Conservation (phyloP, 1,140 invertebrate species). For the Apis florea region DNA sequence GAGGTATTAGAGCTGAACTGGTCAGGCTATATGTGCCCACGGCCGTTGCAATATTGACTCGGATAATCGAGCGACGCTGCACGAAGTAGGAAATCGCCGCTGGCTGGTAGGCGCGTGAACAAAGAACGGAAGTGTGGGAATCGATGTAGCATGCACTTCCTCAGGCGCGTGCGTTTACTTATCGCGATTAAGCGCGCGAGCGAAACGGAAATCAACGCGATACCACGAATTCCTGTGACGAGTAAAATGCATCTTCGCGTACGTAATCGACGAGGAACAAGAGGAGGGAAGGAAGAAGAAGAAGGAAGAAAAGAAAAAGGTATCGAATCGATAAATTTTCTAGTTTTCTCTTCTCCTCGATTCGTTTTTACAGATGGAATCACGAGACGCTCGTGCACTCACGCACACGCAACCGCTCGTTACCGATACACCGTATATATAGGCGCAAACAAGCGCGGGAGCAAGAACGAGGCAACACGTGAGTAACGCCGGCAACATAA, state of each 20-base stretch:
- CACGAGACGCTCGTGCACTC: not conserved
- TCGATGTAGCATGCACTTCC: slow-evolving; percentile 57
- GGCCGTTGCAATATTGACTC: slow-evolving; percentile 17
- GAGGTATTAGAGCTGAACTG: not conserved
- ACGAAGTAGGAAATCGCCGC: slow-evolving; percentile 39
- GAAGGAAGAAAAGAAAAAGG: too few species aligned
- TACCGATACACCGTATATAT: not conserved
- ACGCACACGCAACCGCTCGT: not conserved
- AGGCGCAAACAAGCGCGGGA: slow-evolving; percentile 24
- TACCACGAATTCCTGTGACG: not conserved
- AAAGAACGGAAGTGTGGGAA: slow-evolving; percentile 59
- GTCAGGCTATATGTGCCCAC: not conserved
- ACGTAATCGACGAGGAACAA: too few species aligned
- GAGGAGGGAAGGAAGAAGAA: too few species aligned
- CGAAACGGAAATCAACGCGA: slow-evolving; percentile 69
- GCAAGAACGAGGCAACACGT: slow-evolving; percentile 48
- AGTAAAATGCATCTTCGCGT: not conserved
- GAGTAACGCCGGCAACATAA: slow-evolving; percentile 71
- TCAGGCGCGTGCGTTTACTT: slow-evolving; percentile 42
- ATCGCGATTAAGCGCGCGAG: slow-evolving; percentile 49
- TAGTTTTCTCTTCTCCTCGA: too few species aligned
- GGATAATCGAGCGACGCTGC: slow-evolving; percentile 42
- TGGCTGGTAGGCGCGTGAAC: slow-evolving; percentile 37
- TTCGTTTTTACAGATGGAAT: too few species aligned
- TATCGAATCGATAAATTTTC: too few species aligned